Conservation (phyloP, 2,888 invertebrate species). For the Drosophila mulleri region DNA sequence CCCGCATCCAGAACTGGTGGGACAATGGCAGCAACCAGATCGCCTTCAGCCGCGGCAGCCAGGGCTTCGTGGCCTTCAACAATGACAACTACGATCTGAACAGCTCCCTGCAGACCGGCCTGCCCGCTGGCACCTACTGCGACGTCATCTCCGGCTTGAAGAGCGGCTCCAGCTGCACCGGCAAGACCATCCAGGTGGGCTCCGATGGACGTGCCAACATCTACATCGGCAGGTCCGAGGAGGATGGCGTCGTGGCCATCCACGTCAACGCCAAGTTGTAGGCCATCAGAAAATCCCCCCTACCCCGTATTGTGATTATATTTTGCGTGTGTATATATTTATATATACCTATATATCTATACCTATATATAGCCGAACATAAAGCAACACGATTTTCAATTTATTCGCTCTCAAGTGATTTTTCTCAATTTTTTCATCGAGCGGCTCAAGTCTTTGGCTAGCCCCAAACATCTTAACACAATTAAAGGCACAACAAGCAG, state of each 20-base stretch:
- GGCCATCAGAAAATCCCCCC: background rate
- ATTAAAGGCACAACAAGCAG: conserved; percentile 22
- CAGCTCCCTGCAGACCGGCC: conserved; percentile 87
- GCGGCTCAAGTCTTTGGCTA: conserved; percentile 7
- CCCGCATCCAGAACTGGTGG: conserved; percentile 90
- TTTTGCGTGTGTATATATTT: background rate
- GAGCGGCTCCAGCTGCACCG: conserved; percentile 79
- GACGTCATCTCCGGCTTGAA: conserved; percentile 92
- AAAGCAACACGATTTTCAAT: conserved; percentile 28
- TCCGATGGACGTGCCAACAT: conserved; percentile 78
- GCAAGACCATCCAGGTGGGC: conserved; percentile 75
- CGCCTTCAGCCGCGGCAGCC: conserved; percentile 92
- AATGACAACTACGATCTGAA: conserved; percentile 88
- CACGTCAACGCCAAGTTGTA: conserved; percentile 86
- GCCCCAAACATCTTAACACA: conserved; percentile 19
- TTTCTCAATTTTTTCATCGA: conserved; percentile 18
- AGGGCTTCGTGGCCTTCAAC: conserved; percentile 92
- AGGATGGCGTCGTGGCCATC: conserved; percentile 90
- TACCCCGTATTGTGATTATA: conserved; percentile 17
- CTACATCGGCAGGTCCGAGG: conserved; percentile 61
- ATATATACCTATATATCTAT: conserved; percentile 24
- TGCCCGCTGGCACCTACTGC: conserved; percentile 93
- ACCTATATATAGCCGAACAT: conserved; percentile 43
- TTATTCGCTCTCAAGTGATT: conserved; percentile 6
- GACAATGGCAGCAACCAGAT: conserved; percentile 93